phyloP scores from a whole-genome alignment of 2,113 vertebrate species.

The Myrmecobius fasciatus region DNA sequence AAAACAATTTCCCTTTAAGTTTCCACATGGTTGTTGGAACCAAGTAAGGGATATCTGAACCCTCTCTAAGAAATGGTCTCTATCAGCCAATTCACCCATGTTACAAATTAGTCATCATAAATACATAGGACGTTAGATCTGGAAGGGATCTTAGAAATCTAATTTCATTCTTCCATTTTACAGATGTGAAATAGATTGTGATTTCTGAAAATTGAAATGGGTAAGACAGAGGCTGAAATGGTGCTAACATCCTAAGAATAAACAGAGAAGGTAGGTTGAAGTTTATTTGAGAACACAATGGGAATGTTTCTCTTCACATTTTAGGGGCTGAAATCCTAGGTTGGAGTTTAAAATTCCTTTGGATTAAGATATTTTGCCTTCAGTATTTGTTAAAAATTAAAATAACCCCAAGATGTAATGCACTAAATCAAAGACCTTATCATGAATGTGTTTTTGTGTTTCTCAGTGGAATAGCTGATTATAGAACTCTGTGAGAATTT shows the following conservation, averaged over 20 bases:
- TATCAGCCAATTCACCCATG: background rate
- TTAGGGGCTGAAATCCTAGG: slow-evolving; percentile 21
- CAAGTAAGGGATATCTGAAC: background rate
- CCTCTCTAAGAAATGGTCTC: background rate
- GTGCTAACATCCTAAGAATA: background rate
- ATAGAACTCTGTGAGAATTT: background rate
- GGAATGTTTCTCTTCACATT: background rate
- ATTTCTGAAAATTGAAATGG: background rate
- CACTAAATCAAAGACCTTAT: background rate
- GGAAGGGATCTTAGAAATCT: background rate
- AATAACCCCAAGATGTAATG: background rate
- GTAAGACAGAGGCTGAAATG: background rate
- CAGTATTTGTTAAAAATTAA: slow-evolving; percentile 30
- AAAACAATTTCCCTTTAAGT: background rate
- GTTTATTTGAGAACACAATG: background rate
- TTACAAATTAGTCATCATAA: background rate
- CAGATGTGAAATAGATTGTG: background rate
- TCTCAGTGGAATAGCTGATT: slow-evolving; percentile 2
- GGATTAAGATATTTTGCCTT: slow-evolving; percentile 11
- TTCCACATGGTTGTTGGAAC: background rate
- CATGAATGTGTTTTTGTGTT: slow-evolving; percentile 4
- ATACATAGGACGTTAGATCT: background rate
- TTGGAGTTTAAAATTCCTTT: slow-evolving; percentile 28
- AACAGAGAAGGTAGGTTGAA: background rate
- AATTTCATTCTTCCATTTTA: background rate